A percentile compares a stretch with the other conserved stretches of the same genome.
Conservation (phyloP, 2,888 invertebrate species). For the Philhelius pedissequus region DNA sequence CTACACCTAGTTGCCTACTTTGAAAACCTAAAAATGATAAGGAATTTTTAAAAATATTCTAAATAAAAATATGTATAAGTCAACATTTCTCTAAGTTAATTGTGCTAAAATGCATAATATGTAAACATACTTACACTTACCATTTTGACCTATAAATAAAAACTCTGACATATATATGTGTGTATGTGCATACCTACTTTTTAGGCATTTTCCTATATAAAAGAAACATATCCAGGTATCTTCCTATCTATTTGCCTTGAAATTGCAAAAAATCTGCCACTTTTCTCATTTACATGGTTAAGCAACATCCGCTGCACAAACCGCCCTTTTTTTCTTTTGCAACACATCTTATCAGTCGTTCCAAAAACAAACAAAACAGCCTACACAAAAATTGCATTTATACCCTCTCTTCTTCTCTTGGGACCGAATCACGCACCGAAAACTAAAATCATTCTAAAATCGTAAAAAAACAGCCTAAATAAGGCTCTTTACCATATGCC, state of each 20-base stretch:
- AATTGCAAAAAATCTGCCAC: conserved; percentile 38
- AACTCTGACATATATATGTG: too few species aligned
- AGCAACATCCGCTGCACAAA: conserved; percentile 60
- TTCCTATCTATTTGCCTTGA: not conserved
- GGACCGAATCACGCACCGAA: not conserved
- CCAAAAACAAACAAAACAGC: conserved; percentile 35
- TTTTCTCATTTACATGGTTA: conserved; percentile 67
- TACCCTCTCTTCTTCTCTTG: not conserved
- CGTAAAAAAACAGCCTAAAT: conserved; percentile 16
- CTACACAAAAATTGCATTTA: conserved; percentile 32
- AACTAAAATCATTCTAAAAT: not conserved
- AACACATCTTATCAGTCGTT: not conserved
- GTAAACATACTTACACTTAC: too few species aligned
- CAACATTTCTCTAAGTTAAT: too few species aligned
- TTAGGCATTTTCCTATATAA: too few species aligned
- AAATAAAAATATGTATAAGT: too few species aligned
- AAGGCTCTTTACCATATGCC: conserved; percentile 10
- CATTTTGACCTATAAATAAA: too few species aligned
- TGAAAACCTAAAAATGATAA: too few species aligned
- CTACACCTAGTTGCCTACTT: too few species aligned
- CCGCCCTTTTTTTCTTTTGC: conserved; percentile 36
- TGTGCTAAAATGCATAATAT: too few species aligned
- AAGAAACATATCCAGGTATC: not conserved
- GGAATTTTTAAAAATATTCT: too few species aligned
- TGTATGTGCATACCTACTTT: too few species aligned